These are phyloP conservation scores for Drosophila grimshawi DNA, from an alignment of 1,140 invertebrate genomes.

Conservation along the genomic window DNA sequence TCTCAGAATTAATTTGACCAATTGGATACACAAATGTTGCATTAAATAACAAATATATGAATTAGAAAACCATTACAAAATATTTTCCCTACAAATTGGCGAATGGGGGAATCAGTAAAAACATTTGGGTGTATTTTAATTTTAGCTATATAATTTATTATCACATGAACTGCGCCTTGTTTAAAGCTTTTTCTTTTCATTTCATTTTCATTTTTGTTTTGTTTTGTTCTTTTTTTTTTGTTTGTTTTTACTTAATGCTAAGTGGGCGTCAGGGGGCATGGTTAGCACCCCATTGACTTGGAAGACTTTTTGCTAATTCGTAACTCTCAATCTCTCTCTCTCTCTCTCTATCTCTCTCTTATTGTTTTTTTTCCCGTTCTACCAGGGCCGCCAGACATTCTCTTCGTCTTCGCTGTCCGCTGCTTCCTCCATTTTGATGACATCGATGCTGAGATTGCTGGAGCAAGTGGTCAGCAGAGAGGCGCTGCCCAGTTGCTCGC, in stretches of 20 bases:
- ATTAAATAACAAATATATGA: not conserved
- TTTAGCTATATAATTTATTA: slow-evolving; percentile 73
- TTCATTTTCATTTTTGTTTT: slow-evolving; percentile 28
- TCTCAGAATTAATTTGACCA: slow-evolving; percentile 22
- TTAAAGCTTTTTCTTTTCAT: slow-evolving; percentile 61
- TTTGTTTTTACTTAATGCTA: slow-evolving; percentile 50
- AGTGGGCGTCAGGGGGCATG: slow-evolving; percentile 27
- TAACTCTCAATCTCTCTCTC: slow-evolving; percentile 16
- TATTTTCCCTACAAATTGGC: not conserved
- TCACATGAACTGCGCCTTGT: slow-evolving; percentile 71
- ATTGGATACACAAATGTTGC: slow-evolving; percentile 25
- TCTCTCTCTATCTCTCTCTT: slow-evolving; percentile 20
- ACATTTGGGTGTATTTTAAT: slow-evolving; percentile 46
- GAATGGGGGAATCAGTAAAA: slow-evolving; percentile 26
- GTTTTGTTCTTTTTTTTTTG: slow-evolving; percentile 6
- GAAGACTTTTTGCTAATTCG: slow-evolving; percentile 59
- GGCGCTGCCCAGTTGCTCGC: slow-evolving; percentile 46
- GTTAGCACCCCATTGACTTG: slow-evolving; percentile 43
- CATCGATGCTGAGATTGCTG: slow-evolving; percentile 54
- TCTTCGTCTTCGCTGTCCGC: slow-evolving; percentile 85
- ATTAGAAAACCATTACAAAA: not conserved
- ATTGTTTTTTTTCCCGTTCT: slow-evolving; percentile 52
- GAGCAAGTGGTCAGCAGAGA: slow-evolving; percentile 72
- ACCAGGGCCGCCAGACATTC: slow-evolving; percentile 89
- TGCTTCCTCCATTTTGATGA: slow-evolving; percentile 54